These are phyloP conservation scores for Proteles cristata DNA, from an alignment of 2,113 vertebrate species.

Conservation along the genomic window DNA sequence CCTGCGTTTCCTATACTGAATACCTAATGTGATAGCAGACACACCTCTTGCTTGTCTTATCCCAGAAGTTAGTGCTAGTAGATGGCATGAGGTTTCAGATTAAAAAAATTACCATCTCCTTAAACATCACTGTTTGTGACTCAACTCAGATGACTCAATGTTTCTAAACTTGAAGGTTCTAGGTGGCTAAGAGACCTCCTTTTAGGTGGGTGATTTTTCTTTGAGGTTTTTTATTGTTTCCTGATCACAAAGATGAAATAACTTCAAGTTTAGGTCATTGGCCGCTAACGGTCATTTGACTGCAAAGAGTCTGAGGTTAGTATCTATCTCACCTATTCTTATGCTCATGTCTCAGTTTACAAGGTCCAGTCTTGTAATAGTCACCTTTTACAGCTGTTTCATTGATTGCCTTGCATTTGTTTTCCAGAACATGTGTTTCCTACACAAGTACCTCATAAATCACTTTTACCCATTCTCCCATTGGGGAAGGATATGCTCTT, in stretches of 20 bases:
- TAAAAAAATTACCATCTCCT: neutral
- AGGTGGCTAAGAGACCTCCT: neutral
- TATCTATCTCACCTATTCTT: neutral
- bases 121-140: no score
- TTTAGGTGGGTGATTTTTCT: neutral
- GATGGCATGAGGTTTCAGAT: neutral
- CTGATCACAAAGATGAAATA: constrained; percentile 2
- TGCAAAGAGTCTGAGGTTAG: neutral
- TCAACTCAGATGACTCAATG: neutral
- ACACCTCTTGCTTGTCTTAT: neutral
- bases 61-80: neutral
- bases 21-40: neutral
- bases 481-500: constrained; percentile 44
- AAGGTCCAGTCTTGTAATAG: constrained; percentile 17
- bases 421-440: constrained; percentile 56
- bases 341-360: neutral
- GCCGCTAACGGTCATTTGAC: neutral
- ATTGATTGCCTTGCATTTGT: constrained; percentile 60
- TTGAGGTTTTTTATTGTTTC: neutral
- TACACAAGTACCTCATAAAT: constrained; percentile 62
- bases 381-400: constrained; percentile 52
- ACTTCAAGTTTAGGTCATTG: neutral
- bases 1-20: neutral
- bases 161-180: constrained; percentile 13
- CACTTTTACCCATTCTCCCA: constrained; percentile 9